These are phyloP conservation scores for Poecilia wingei DNA, from an alignment of 2,797 vertebrate genomes.

Conservation along the genomic window DNA sequence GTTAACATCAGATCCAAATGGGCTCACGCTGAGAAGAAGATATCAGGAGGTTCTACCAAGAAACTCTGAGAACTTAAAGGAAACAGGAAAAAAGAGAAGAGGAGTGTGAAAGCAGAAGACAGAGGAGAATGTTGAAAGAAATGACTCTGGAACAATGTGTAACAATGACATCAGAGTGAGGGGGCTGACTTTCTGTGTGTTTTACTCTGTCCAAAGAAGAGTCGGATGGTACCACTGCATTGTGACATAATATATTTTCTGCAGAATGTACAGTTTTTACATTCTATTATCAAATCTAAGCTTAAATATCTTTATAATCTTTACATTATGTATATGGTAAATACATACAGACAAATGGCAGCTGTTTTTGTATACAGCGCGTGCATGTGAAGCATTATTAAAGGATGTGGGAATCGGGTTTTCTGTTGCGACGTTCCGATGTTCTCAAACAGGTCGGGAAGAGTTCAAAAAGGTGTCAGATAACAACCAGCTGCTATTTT, in stretches of 20 bases:
- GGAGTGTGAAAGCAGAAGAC: background rate
- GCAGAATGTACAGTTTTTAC: background rate
- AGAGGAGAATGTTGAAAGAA: background rate
- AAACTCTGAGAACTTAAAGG: slow-evolving; percentile 28
- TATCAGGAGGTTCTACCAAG: slow-evolving; percentile 19
- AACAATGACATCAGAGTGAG: slow-evolving; percentile 1
- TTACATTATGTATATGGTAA: slow-evolving; percentile 17
- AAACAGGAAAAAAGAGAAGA: slow-evolving; percentile 15
- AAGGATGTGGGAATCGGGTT: background rate
- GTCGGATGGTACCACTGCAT: background rate
- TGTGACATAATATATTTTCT: slow-evolving; percentile 16
- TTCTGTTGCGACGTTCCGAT: background rate
- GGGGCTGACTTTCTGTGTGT: slow-evolving; percentile 3
- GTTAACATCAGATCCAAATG: slow-evolving; percentile 50
- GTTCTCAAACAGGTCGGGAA: background rate
- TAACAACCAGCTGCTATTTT: background rate
- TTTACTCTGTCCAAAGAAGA: slow-evolving; percentile 5
- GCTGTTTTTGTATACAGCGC: background rate
- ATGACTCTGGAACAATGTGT: slow-evolving; percentile 2
- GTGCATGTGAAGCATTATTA: background rate
- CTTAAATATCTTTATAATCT: slow-evolving; percentile 35
- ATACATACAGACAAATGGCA: slow-evolving; percentile 12
- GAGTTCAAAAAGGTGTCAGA: background rate
- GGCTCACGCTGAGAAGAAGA: slow-evolving; percentile 26
- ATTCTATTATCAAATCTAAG: slow-evolving; percentile 16